phyloP scores from a whole-genome alignment of 2,888 invertebrate species.

The Habroteleia sp. region DNA sequence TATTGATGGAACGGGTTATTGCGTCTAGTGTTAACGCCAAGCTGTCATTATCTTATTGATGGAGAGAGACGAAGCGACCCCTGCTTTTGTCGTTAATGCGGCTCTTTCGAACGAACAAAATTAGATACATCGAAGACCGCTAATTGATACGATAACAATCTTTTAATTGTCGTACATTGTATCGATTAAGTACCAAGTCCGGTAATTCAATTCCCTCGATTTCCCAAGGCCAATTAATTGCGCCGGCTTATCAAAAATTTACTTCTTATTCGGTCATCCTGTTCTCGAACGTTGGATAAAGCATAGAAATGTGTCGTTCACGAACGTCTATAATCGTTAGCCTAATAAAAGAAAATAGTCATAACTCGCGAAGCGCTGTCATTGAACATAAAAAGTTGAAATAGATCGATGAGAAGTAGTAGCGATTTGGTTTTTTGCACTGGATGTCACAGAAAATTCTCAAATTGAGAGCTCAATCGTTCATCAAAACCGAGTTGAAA shows the following conservation, averaged over 20 bases:
- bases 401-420: constrained; percentile 34
- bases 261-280: too few species aligned
- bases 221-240: background rate
- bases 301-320: background rate
- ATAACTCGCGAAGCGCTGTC: constrained; percentile 14
- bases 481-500: constrained; percentile 45
- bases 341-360: constrained; percentile 28
- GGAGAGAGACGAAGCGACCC: constrained; percentile 56
- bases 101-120: constrained; percentile 13
- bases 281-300: too few species aligned
- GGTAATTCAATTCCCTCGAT: background rate
- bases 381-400: constrained; percentile 31
- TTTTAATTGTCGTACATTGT: constrained; percentile 7
- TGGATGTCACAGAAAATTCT: constrained; percentile 35
- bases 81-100: constrained; percentile 17
- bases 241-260: too few species aligned
- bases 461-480: constrained; percentile 34
- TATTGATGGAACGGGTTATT: constrained; percentile 64
- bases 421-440: constrained; percentile 36
- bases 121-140: background rate
- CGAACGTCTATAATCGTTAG: constrained; percentile 14
- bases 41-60: constrained; percentile 65
- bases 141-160: constrained; percentile 14
- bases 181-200: background rate
- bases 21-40: constrained; percentile 56